Percentiles rank a stretch among this genome's conserved stretches.
Conservation (phyloP, 2,888 invertebrate genomes). For the Rapana venosa region DNA sequence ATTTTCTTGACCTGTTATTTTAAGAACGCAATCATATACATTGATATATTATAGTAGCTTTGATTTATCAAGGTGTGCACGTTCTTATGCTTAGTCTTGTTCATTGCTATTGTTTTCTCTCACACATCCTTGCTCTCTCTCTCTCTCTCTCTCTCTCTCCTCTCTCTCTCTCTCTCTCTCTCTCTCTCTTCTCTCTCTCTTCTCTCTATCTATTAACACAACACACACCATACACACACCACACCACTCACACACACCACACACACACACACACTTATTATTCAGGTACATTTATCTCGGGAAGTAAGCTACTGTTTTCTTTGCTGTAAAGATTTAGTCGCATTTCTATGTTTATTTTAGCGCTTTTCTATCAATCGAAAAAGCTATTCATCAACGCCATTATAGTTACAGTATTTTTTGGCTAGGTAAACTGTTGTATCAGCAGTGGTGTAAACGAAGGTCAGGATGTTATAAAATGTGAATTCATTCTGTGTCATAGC, state of each 20-base stretch:
- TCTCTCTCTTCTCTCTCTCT: too few species aligned
- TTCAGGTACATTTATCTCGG: background rate
- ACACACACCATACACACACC: background rate
- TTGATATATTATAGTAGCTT: background rate
- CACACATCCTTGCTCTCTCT: too few species aligned
- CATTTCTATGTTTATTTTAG: background rate
- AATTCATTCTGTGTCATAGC: too few species aligned
- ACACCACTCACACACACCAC: constrained; percentile 31
- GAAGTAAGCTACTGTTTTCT: background rate
- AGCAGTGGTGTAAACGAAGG: too few species aligned
- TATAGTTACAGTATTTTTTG: too few species aligned
- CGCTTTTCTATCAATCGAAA: too few species aligned
- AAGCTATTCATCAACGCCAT: background rate
- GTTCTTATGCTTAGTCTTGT: background rate
- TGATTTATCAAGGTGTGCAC: too few species aligned
- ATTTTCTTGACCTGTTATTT: too few species aligned
- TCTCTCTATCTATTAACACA: too few species aligned
- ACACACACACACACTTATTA: background rate
- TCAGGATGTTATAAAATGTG: too few species aligned
- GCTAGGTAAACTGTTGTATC: background rate
- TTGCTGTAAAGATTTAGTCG: background rate
- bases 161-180: too few species aligned
- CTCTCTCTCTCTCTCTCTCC: too few species aligned
- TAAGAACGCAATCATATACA: background rate
- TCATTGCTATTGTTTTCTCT: background rate